Evolutionary conservation across 2,113 vertebrate genomes (phyloP).

Genomic region (Elephantulus edwardii): DNA sequence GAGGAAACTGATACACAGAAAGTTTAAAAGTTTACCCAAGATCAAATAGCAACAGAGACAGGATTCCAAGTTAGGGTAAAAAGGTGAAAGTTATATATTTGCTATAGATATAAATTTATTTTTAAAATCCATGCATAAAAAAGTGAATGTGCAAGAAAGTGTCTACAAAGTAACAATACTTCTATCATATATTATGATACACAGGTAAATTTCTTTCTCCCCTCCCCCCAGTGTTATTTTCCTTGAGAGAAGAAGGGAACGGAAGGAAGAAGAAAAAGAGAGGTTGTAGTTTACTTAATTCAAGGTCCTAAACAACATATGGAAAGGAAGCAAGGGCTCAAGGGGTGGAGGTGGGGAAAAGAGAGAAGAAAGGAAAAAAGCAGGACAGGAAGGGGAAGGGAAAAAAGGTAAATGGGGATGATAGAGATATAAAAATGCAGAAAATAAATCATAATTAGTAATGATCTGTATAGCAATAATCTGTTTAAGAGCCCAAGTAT

Average conservation of each 20-base stretch:
- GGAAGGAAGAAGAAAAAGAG: neutral
- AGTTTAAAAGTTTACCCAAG: conserved; percentile 2
- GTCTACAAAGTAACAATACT: neutral
- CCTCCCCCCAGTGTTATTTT: neutral
- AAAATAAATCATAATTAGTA: neutral
- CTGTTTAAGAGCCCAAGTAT: conserved; percentile 1
- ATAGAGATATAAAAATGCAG: no score
- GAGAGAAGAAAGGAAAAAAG: neutral
- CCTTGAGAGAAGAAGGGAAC: neutral
- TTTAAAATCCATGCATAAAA: neutral
- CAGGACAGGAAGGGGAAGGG: neutral
- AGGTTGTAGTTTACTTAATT: neutral
- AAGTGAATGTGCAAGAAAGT: neutral
- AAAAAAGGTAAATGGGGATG: neutral
- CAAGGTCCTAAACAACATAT: neutral
- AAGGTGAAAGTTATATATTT: neutral
- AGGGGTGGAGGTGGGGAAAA: neutral
- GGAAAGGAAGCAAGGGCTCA: no score
- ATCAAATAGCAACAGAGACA: neutral
- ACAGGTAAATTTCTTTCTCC: neutral
- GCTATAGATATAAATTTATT: neutral
- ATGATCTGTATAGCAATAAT: neutral
- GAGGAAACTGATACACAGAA: neutral
- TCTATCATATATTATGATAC: neutral
- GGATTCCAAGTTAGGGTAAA: neutral